Conservation (phyloP, 2,888 invertebrate genomes). For the Mythimna loreyi region DNA sequence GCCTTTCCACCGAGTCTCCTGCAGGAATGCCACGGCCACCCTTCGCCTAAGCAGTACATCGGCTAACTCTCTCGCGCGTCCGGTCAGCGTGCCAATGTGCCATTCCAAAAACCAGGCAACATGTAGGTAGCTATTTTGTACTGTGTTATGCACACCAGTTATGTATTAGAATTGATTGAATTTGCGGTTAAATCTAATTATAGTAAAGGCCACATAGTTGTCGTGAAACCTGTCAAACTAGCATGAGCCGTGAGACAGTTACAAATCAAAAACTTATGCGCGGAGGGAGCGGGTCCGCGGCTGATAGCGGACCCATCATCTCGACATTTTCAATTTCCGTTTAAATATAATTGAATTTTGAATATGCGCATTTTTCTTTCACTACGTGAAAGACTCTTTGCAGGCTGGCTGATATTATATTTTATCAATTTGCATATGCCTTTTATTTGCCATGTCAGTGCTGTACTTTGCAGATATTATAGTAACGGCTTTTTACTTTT, state of each 20-base stretch:
- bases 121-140: background rate
- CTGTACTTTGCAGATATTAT: background rate
- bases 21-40: too few relatives aligned
- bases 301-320: constrained; percentile 69
- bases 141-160: background rate
- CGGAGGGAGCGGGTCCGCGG: constrained; percentile 63
- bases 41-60: too few relatives aligned
- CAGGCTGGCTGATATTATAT: constrained; percentile 36
- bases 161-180: background rate
- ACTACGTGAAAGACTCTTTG: constrained; percentile 33
- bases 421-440: constrained; percentile 39
- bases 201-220: constrained; percentile 29
- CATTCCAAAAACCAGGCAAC: too few relatives aligned
- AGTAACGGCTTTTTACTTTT: background rate
- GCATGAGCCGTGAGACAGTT: constrained; percentile 41
- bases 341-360: constrained; percentile 83
- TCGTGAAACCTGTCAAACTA: constrained; percentile 39
- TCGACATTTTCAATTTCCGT: constrained; percentile 84
- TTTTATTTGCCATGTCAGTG: constrained; percentile 24
- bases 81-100: too few relatives aligned
- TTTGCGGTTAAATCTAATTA: constrained; percentile 39
- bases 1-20: too few relatives aligned
- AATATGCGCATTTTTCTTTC: constrained; percentile 68
- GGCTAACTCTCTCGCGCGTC: too few relatives aligned
- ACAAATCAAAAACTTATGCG: constrained; percentile 48